Evolutionary conservation across 2,888 invertebrate genomes (phyloP), one percentile per base, ranked within the genome.

Genomic region (Cremastinae sp.): DNA sequence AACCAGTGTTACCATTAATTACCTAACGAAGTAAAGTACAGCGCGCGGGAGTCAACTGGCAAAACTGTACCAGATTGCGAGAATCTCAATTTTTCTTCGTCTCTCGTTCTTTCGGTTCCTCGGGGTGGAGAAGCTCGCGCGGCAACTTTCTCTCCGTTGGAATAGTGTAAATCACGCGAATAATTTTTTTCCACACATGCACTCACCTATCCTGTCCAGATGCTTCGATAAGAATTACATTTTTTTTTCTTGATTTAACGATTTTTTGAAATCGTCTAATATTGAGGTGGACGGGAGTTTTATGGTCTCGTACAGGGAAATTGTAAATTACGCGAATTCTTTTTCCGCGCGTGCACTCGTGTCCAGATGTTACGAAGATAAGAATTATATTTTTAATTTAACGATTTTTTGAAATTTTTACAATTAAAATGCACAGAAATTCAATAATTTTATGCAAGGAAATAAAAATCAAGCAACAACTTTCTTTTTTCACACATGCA

Each of bases 121-220:
- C 47, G 53, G 22, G 70, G 43, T 69, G 59, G 47, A 53, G 47
- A 64, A 76, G 58, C 75, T 75, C 62, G 75, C 69, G 58, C 69
- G 10, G 55, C 73, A 76, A 73, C 73, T 76, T 76, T 76, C 75
- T 69, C 76, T 73, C 69, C 28, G 22, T 14, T 45, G 47, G 55
- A 76, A 76, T 69, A 72, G 72, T 69, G 68, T 64, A 73, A 69
- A 76, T 64, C 51, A 18, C 39, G 49, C 53, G 56, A 56, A 28
- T 45, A 20, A 39, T 39, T 16, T 14, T 39, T 28, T 10, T 12
- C 7, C 16, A 51, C 49, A 2, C 41, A 37, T 49, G 39, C 49
- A 71, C 59, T 58, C 39, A 49, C 41, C 39, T 41, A 56, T 66
- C 9, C 41, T 35, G 55, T 56, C 66, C 35, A 35, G 37, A 61